Conservation (phyloP, 2,797 vertebrate species). For the Sebastes variabilis region DNA sequence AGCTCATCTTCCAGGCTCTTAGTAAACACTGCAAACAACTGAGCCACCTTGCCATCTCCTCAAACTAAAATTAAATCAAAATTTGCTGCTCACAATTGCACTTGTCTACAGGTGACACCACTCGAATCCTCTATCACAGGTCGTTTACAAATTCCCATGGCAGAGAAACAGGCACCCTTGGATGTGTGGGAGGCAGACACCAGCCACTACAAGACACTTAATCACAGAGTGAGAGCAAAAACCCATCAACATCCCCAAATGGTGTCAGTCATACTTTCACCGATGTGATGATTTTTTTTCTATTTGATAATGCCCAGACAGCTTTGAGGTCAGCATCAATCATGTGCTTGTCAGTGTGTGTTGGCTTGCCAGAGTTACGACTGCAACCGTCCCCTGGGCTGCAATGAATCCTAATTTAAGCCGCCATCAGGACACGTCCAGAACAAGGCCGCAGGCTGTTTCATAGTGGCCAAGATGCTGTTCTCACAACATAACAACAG, state of each 20-base stretch:
- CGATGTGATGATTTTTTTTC: background rate
- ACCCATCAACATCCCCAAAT: conserved; percentile 38
- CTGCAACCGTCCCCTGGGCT: background rate
- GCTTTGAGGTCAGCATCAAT: conserved; percentile 56
- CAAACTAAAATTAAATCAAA: conserved; percentile 11
- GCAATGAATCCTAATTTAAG: conserved; percentile 60
- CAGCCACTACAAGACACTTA: conserved; percentile 14
- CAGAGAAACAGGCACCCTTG: background rate
- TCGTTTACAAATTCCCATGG: background rate
- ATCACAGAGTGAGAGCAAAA: conserved; percentile 46
- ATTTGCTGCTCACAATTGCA: background rate
- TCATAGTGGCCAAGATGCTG: conserved; percentile 1
- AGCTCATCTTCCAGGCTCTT: background rate
- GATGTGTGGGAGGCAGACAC: conserved; percentile 20
- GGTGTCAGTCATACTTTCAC: conserved; percentile 37
- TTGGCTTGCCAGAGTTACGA: background rate
- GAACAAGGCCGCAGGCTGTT: conserved; percentile 17
- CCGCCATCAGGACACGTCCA: conserved; percentile 27
- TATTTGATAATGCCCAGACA: conserved; percentile 17
- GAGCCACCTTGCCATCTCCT: background rate
- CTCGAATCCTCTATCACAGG: background rate
- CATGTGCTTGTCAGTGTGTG: conserved; percentile 30
- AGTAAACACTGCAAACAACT: background rate
- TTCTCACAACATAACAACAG: background rate
- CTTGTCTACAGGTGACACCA: background rate